Evolutionary conservation across 2,888 invertebrate genomes (phyloP), one percentile per base, ranked within the genome.

Genomic region (Heterodera filipjevi): DNA sequence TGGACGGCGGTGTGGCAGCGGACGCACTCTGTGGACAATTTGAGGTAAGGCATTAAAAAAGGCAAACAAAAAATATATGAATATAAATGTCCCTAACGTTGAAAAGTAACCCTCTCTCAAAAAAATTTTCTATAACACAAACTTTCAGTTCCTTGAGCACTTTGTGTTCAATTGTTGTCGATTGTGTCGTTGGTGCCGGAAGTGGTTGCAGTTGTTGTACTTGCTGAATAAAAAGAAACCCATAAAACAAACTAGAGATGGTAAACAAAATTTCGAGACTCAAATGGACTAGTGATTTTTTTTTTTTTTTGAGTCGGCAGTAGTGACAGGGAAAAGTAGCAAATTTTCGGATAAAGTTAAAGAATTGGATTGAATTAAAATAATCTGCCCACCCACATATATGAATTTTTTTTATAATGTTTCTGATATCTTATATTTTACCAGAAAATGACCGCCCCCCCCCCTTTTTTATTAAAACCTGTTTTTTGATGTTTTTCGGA

Each of bases 1-100:
- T 72, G 44, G 82, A 82, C 27, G 83, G 78, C 71, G 71, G 39
- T 3, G 71, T 71, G 39, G 27, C n/a, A 16, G 71, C 27, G n/a
- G 30, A 71, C 1, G 71, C 46, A 27, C 44, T 44, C 39, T 71
- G 71, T 68, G 33, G 12, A 1, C 27, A 8, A 22, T 8, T 6
- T 68, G 2, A 39, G 6, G 39, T 2, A 39, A 39, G 39, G 39
- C 39, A 6, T 39, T 6, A 53, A 19, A 19, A 19, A 2, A 2
- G 22, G 22, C 53, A 53, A 53, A 53, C 16, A 22, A 53, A 53
- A 53, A 53, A 16, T 16, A 16, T 1, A 22, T 53, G 14, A 1
- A 19, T 22, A 3, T 16, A 22, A 22, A n/a, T n/a, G n/a, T n/a
- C n/a, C n/a, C n/a, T n/a, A n/a, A 1, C 53, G 1, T 53, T 22